These are phyloP conservation scores for Syngnathus acus DNA, from an alignment of 2,797 vertebrate species.

Conservation along the genomic window DNA sequence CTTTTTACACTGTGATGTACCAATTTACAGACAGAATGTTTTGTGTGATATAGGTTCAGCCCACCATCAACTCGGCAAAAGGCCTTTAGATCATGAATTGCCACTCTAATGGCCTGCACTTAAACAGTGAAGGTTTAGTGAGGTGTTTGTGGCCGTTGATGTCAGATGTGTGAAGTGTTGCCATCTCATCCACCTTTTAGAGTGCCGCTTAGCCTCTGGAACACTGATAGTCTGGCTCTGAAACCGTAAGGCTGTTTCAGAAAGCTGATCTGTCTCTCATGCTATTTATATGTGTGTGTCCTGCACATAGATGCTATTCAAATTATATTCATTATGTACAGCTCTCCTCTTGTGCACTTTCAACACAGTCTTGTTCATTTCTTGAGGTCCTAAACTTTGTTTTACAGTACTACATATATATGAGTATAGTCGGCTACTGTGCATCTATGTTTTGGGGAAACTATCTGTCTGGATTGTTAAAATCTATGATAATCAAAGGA, in stretches of 20 bases:
- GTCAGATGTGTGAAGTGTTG: conserved; percentile 69
- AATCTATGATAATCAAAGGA: conserved; percentile 48
- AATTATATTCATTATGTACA: conserved; percentile 26
- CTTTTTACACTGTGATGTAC: conserved; percentile 42
- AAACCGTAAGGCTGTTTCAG: conserved; percentile 35
- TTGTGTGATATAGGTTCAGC: conserved; percentile 4
- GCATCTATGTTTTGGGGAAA: conserved; percentile 47
- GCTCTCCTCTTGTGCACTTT: conserved; percentile 46
- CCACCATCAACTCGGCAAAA: neutral
- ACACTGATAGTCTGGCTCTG: conserved; percentile 66
- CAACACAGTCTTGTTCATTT: conserved; percentile 41
- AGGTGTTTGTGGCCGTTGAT: conserved; percentile 41
- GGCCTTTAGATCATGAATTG: conserved; percentile 19
- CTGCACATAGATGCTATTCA: neutral
- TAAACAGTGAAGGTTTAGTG: conserved; percentile 25
- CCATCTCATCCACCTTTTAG: conserved; percentile 58
- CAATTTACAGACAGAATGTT: conserved; percentile 23
- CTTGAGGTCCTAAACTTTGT: conserved; percentile 48
- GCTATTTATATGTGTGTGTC: neutral
- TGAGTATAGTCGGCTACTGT: conserved; percentile 49
- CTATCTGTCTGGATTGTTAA: conserved; percentile 44
- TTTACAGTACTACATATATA: conserved; percentile 32
- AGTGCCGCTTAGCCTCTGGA: conserved; percentile 54
- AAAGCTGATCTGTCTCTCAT: conserved; percentile 3
- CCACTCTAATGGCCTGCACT: conserved; percentile 16